phyloP scores from a whole-genome alignment of 2,888 invertebrate species.

The Stenodema calcarata region DNA sequence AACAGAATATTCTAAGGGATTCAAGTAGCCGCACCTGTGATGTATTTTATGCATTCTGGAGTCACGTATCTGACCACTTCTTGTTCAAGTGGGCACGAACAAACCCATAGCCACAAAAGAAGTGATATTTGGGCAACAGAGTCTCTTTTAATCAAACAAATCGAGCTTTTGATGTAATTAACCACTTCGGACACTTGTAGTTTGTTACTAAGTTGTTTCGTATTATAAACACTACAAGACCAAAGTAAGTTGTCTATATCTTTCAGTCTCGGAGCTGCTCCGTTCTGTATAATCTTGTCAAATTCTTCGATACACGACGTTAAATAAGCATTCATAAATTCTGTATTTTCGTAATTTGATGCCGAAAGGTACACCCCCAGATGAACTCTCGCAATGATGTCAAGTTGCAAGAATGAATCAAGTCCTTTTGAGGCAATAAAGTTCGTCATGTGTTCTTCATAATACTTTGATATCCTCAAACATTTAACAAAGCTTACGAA shows the following conservation, averaged over 20 bases:
- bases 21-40: constrained; percentile 8
- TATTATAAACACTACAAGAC: not conserved
- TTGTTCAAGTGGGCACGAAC: constrained; percentile 10
- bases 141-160: not conserved
- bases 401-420: not conserved
- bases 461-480: constrained; percentile 23
- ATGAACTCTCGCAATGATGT: constrained; percentile 15
- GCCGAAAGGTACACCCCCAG: constrained; percentile 22
- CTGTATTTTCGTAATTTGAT: not conserved
- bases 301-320: not conserved
- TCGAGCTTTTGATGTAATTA: not conserved
- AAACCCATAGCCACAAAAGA: constrained; percentile 24
- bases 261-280: not conserved
- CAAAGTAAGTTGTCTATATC: constrained; percentile 32
- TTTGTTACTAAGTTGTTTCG: not conserved
- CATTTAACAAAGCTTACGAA: constrained; percentile 34
- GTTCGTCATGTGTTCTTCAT: not conserved
- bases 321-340: not conserved
- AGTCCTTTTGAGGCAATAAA: constrained; percentile 11
- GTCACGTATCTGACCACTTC: constrained; percentile 14
- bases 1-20: no score
- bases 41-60: not conserved
- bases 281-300: not conserved
- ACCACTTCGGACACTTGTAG: not conserved
- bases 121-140: not conserved